Evolutionary conservation across 1,140 invertebrate genomes (phyloP), one percentile per base, ranked within the genome.

Genomic region (Oedothorax gibbosus): DNA sequence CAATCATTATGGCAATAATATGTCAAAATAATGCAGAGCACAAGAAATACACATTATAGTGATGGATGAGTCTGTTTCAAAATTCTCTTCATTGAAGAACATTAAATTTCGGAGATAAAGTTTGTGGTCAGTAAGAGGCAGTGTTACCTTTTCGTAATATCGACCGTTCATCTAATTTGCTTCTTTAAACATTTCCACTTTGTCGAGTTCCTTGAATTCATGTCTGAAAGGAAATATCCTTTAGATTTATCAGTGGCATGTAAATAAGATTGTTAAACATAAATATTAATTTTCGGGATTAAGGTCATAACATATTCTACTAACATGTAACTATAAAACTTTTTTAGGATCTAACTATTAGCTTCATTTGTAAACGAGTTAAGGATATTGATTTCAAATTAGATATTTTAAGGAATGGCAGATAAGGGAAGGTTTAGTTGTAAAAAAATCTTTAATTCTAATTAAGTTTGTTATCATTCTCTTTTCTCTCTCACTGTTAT

Each of bases 151-250:
- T 84, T 75, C 66, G 69, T 68, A 73, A 64, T 51, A 64, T 73
- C 21, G 77, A 79, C 35, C 15, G 54, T 75, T 84, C 81, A 84
- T 75, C 81, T 75, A 84, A 62, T 75, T 65, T 75, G 56, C 57
- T 75, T 18, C 56, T 84, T 72, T 54, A 68, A 64, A 76, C 56
- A 54, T 84, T 76, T 84, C 81, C 81, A 79, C 72, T 68, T 54
- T 20, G 75, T 35, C 53, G 20, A 73, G 62, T 84, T 50, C 12
- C 71, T 57, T 20, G 53, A 76, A 60, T 76, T 84, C 81, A 84
- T 84, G 51, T 84, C 81, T 76, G 72, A 84, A 84, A 82, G 69
- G 65, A 82, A 84, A 84, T 76, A 60, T 76, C 72, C 51, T 84
- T 84, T 84, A 75, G 54, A 79, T 64, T 64, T 79, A 66, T 66